Conservation (phyloP, 1,140 invertebrate species). For the Coenobita brevimanus region DNA sequence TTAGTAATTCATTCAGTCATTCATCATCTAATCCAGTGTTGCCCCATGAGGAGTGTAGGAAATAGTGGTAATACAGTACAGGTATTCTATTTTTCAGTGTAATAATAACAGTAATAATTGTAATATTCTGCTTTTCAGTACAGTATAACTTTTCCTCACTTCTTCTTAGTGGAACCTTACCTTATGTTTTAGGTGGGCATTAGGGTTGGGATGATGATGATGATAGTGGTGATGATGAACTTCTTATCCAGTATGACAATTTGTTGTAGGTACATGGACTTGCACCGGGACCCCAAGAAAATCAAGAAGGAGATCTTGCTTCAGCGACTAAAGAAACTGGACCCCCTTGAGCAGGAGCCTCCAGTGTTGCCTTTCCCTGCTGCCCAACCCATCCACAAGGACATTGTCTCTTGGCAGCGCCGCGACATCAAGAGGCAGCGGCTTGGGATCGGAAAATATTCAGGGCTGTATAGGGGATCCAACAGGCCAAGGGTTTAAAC, state of each 20-base stretch:
- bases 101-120: too few species aligned
- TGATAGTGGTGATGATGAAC: neutral
- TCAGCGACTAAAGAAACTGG: conserved; percentile 84
- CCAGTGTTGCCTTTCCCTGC: conserved; percentile 34
- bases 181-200: too few species aligned
- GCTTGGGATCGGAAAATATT: conserved; percentile 44
- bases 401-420: conserved; percentile 25
- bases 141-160: too few species aligned
- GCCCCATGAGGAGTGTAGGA: too few species aligned
- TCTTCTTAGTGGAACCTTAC: too few species aligned
- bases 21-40: too few species aligned
- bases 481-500: too few species aligned
- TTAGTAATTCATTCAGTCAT: too few species aligned
- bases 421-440: conserved; percentile 28
- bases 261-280: conserved; percentile 83
- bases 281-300: conserved; percentile 91
- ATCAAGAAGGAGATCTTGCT: conserved; percentile 89
- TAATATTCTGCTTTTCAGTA: too few species aligned
- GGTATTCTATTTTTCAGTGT: too few species aligned
- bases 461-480: conserved; percentile 24
- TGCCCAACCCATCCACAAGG: neutral
- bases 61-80: too few species aligned
- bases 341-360: conserved; percentile 83
- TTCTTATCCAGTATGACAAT: neutral
- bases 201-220: too few species aligned